These are phyloP conservation scores for Muscicapa striata DNA, from an alignment of 2,797 vertebrate genomes.

Conservation along the genomic window DNA sequence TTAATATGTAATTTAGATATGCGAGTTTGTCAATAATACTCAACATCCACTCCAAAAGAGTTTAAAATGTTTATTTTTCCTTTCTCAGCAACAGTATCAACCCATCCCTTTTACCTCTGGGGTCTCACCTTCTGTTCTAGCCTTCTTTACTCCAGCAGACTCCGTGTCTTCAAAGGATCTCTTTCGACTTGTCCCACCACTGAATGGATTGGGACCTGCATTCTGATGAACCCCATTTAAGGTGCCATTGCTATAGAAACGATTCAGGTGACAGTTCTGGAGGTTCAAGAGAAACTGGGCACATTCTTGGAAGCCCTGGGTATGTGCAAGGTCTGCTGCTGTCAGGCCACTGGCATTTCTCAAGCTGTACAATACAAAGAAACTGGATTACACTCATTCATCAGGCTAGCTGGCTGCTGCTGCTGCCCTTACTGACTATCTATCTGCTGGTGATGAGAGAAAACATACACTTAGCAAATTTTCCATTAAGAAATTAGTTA, in stretches of 20 bases:
- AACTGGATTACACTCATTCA: constrained; percentile 81
- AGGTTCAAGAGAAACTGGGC: constrained; percentile 88
- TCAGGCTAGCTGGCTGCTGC: constrained; percentile 40
- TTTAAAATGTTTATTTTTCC: constrained; percentile 56
- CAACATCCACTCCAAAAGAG: constrained; percentile 8
- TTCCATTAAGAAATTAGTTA: constrained; percentile 68
- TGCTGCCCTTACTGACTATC: constrained; percentile 78
- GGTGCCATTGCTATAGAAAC: constrained; percentile 84
- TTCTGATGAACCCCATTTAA: constrained; percentile 81
- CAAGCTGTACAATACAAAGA: constrained; percentile 85
- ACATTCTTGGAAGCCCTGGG: constrained; percentile 92
- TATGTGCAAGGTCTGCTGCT: constrained; percentile 91
- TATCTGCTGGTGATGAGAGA: constrained; percentile 74
- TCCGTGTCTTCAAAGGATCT: constrained; percentile 82
- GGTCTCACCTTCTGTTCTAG: constrained; percentile 81
- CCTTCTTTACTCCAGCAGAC: constrained; percentile 83
- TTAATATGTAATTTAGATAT: not conserved
- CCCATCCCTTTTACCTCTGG: constrained; percentile 29
- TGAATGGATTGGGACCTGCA: constrained; percentile 62
- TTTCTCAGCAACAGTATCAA: not conserved
- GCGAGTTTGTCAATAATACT: constrained; percentile 34
- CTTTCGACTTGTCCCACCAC: constrained; percentile 87
- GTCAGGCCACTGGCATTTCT: constrained; percentile 94
- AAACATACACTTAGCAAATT: constrained; percentile 68
- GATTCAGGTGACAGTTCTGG: constrained; percentile 87